Percentiles rank a stretch among this genome's conserved stretches.
Evolutionary conservation across 2,888 invertebrate genomes (phyloP).

Genomic region (Eupithecia dodoneata): DNA sequence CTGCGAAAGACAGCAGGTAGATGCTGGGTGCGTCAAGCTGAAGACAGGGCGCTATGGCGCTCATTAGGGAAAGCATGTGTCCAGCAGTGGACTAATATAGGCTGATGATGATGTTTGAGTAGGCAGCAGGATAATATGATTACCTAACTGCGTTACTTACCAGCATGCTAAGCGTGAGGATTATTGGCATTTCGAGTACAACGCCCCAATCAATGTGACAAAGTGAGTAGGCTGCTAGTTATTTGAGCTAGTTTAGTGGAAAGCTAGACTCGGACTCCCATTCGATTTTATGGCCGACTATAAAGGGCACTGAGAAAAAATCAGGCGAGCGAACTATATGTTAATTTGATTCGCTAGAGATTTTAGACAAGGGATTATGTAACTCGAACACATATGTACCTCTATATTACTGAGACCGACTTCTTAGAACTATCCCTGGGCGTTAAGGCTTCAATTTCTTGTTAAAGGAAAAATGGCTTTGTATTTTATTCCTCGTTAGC

Average conservation of each 20-base stretch:
- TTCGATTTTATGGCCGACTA: conserved; percentile 69
- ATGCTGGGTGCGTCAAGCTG: no score
- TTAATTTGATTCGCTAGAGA: conserved; percentile 63
- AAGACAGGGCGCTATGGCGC: no score
- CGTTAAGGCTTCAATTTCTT: not conserved
- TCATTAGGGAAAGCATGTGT: no score
- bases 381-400: not conserved
- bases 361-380: conserved; percentile 31
- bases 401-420: not conserved
- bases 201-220: not conserved
- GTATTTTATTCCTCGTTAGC: not conserved
- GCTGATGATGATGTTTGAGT: no score
- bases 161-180: no score
- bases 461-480: not conserved
- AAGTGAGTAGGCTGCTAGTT: conserved; percentile 16
- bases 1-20: no score
- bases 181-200: not conserved
- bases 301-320: conserved; percentile 67
- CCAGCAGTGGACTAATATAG: no score
- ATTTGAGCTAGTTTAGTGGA: conserved; percentile 36
- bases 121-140: no score
- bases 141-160: no score
- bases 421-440: not conserved
- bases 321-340: conserved; percentile 61
- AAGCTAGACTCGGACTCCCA: conserved; percentile 59